Conservation (phyloP, 92 coral and sea anemone genomes). For the Phenganax stokvisi region DNA sequence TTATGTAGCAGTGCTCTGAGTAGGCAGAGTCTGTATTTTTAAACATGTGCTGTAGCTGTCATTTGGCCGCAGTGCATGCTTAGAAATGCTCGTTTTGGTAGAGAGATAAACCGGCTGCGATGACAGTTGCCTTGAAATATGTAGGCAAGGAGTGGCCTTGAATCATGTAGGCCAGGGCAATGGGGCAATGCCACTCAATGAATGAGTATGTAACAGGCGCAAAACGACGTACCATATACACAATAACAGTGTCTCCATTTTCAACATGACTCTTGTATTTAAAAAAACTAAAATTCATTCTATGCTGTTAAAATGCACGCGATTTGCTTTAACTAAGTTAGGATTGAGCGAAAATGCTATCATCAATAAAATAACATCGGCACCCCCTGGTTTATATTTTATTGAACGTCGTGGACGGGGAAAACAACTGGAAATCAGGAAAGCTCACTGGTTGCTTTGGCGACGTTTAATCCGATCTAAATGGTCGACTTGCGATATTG, state of each 20-base stretch:
- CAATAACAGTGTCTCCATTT: constrained; percentile 82
- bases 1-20: too few species aligned
- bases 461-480: constrained; percentile 15
- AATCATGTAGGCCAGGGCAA: too few species aligned
- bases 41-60: too few species aligned
- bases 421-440: not conserved
- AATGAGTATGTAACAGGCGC: not conserved
- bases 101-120: too few species aligned
- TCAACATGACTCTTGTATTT: constrained; percentile 69
- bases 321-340: not conserved
- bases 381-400: not conserved
- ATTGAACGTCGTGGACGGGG: not conserved
- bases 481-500: constrained; percentile 22
- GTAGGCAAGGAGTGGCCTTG: too few species aligned
- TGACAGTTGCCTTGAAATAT: too few species aligned
- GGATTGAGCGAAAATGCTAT: not conserved
- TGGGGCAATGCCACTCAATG: not conserved
- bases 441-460: constrained; percentile 18
- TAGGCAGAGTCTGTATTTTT: too few species aligned
- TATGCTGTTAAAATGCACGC: not conserved
- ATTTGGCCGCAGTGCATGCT: too few species aligned
- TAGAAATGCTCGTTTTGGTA: too few species aligned
- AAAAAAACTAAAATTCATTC: constrained; percentile 65
- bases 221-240: constrained; percentile 57
- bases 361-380: too few species aligned